phyloP scores from a whole-genome alignment of 1,140 invertebrate genomes.

The Periplaneta americana region DNA sequence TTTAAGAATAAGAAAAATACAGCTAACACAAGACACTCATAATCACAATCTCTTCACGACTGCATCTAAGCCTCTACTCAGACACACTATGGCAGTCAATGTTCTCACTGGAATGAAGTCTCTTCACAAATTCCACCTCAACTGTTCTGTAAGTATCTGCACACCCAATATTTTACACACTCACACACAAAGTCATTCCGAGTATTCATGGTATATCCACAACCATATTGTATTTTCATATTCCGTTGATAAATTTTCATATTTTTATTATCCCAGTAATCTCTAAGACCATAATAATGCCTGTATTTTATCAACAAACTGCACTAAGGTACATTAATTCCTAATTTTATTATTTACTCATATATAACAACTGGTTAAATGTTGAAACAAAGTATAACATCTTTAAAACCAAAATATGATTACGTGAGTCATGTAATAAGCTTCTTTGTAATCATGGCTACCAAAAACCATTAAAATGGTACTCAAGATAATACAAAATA shows the following conservation, averaged over 20 bases:
- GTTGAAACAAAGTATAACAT: not conserved
- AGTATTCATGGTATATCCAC: not conserved
- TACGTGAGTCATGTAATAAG: not conserved
- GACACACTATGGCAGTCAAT: too few relatives aligned
- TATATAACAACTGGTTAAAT: not conserved
- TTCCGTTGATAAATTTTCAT: not conserved
- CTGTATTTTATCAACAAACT: not conserved
- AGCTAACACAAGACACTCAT: too few relatives aligned
- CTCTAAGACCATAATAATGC: not conserved
- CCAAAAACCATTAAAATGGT: too few relatives aligned
- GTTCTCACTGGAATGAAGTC: too few relatives aligned
- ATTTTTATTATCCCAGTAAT: not conserved
- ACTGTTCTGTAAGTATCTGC: too few relatives aligned
- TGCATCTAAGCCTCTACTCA: too few relatives aligned
- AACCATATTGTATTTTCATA: not conserved
- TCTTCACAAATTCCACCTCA: too few relatives aligned
- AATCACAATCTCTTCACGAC: too few relatives aligned
- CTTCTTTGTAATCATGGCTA: not conserved
- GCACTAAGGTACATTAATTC: not conserved
- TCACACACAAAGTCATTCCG: not conserved
- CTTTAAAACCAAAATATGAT: not conserved
- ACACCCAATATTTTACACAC: too few relatives aligned
- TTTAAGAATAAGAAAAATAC: too few relatives aligned
- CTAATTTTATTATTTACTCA: not conserved
- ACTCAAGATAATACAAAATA: too few relatives aligned